Evolutionary conservation across 2,113 vertebrate species (phyloP).

Genomic region (Terrapene triunguis): DNA sequence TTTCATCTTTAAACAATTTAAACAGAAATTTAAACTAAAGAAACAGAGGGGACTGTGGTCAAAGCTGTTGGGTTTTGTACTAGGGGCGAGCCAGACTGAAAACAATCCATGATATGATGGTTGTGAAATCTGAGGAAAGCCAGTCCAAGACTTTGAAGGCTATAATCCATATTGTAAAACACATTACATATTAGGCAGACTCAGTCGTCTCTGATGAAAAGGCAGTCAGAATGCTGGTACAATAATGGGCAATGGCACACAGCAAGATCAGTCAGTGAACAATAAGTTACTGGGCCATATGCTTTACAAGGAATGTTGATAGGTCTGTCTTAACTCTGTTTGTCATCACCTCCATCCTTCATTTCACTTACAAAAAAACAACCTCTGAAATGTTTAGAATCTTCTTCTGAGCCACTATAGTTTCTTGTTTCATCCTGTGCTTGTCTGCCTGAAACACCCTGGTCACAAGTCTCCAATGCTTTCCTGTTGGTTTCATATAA

Average conservation of each 20-base stretch:
- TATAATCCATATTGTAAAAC: conserved; percentile 52
- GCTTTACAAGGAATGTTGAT: conserved; percentile 67
- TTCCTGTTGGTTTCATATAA: background rate
- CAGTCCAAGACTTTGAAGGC: conserved; percentile 26
- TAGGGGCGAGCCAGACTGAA: background rate
- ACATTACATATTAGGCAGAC: background rate
- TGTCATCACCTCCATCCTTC: conserved; percentile 63
- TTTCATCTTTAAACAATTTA: background rate
- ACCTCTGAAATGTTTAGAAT: conserved; percentile 13
- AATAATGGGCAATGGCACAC: conserved; percentile 32
- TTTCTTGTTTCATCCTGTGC: conserved; percentile 3
- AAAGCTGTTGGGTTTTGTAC: background rate
- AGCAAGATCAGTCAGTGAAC: conserved; percentile 26
- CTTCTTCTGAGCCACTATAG: background rate
- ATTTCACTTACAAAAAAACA: conserved; percentile 70
- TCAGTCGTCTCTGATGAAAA: conserved; percentile 41
- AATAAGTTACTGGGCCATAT: conserved; percentile 57
- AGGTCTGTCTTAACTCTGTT: conserved; percentile 63
- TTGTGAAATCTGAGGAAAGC: conserved; percentile 13
- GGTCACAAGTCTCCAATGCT: background rate
- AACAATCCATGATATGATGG: background rate
- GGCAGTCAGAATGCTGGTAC: background rate
- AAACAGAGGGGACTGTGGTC: background rate
- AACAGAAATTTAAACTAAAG: conserved; percentile 41
- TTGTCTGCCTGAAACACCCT: background rate